Conservation (phyloP, 2,797 vertebrate genomes). For the Dallia pectoralis region DNA sequence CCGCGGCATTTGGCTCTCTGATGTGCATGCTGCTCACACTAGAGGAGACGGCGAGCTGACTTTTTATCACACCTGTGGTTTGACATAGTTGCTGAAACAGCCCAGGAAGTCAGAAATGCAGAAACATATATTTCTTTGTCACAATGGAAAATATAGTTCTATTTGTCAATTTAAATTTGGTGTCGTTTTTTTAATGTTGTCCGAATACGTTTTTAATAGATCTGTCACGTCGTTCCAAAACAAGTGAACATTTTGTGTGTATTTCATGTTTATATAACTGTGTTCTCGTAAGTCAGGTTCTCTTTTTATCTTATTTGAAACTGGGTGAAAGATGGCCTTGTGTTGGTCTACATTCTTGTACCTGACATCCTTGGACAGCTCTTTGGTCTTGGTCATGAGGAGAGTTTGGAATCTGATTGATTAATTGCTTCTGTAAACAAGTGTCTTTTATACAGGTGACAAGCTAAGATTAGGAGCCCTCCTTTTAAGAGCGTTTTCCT, state of each 20-base stretch:
- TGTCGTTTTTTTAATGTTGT: not conserved
- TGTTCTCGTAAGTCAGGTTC: too few relatives aligned
- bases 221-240: not conserved
- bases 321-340: too few relatives aligned
- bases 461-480: too few relatives aligned
- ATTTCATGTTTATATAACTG: not conserved
- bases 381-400: too few relatives aligned
- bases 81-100: not conserved
- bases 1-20: not conserved
- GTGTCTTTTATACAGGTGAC: too few relatives aligned
- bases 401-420: too few relatives aligned
- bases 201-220: not conserved
- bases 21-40: not conserved
- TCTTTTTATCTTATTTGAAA: too few relatives aligned
- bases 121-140: not conserved
- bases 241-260: not conserved
- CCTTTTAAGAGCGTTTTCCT: too few relatives aligned
- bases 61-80: slow-evolving; percentile 1
- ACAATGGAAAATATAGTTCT: too few relatives aligned
- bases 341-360: too few relatives aligned
- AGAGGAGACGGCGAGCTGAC: not conserved
- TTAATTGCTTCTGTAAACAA: too few relatives aligned
- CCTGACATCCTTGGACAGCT: too few relatives aligned
- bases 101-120: not conserved
- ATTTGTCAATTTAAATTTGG: not conserved